phyloP scores from a whole-genome alignment of 2,888 invertebrate genomes.

The Agrypnus murinus region DNA sequence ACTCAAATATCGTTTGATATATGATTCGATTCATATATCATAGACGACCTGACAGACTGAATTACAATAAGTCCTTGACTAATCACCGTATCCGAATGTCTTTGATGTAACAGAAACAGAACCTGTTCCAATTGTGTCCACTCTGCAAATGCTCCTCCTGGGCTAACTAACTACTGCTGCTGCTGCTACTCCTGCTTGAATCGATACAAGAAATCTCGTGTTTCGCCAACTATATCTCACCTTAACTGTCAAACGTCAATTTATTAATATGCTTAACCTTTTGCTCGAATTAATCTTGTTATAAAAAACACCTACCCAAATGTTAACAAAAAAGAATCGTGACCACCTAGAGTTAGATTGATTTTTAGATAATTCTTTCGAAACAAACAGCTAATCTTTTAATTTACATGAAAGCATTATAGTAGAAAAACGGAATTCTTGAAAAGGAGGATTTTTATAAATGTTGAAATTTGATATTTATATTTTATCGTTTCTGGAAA shows the following conservation, averaged over 20 bases:
- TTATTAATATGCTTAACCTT: neutral
- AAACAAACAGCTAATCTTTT: neutral
- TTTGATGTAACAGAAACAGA: slow-evolving; percentile 59
- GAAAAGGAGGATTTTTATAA: too few species aligned
- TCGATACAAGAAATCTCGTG: slow-evolving; percentile 22
- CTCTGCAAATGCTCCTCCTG: slow-evolving; percentile 20
- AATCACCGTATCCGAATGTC: slow-evolving; percentile 66
- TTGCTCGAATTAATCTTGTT: slow-evolving; percentile 6
- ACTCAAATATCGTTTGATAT: slow-evolving; percentile 66
- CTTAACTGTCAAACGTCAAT: slow-evolving; percentile 22
- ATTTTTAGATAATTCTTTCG: neutral
- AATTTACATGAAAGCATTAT: neutral
- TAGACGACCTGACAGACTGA: slow-evolving; percentile 65
- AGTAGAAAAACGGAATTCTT: neutral
- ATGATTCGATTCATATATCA: slow-evolving; percentile 69
- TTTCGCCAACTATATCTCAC: slow-evolving; percentile 13
- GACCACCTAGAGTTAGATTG: slow-evolving; percentile 13
- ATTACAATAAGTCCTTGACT: slow-evolving; percentile 67
- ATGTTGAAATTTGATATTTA: too few species aligned
- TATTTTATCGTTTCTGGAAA: too few species aligned
- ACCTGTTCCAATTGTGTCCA: slow-evolving; percentile 48
- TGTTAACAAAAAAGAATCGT: neutral
- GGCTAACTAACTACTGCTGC: neutral
- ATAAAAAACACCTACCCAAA: neutral
- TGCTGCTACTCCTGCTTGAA: neutral